These are phyloP conservation scores for Scaptomyza tumidula DNA, from an alignment of 2,888 invertebrate genomes.

Conservation along the genomic window DNA sequence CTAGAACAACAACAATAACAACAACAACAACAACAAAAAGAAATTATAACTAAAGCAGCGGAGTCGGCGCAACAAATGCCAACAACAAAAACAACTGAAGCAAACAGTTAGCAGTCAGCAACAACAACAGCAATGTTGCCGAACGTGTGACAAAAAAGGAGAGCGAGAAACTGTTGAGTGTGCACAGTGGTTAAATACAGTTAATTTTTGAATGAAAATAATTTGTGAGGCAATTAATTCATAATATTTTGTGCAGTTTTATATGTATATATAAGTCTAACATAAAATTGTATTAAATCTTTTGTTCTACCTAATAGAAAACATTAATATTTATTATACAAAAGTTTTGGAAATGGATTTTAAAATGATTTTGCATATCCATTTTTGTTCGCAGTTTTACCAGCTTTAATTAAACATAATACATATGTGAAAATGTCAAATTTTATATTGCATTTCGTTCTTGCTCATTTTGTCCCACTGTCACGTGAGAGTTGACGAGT, in stretches of 20 bases:
- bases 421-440: too few species aligned
- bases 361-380: too few species aligned
- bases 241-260: too few species aligned
- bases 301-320: too few species aligned
- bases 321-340: too few species aligned
- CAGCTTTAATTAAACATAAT: too few species aligned
- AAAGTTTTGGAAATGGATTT: not conserved
- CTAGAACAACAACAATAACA: conserved; percentile 45
- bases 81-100: conserved; percentile 37
- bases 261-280: too few species aligned
- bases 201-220: not conserved
- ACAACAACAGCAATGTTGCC: conserved; percentile 5
- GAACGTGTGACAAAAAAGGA: conserved; percentile 37
- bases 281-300: too few species aligned
- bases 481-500: conserved; percentile 32
- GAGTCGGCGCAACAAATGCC: conserved; percentile 47
- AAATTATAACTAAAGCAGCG: conserved; percentile 58
- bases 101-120: conserved; percentile 70
- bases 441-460: not conserved
- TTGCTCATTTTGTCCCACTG: conserved; percentile 38
- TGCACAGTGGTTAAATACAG: conserved; percentile 31
- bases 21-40: conserved; percentile 47
- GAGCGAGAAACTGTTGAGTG: conserved; percentile 15
- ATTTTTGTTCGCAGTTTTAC: too few species aligned
- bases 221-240: too few species aligned